Percentiles rank a stretch among this genome's conserved stretches.
Evolutionary conservation across 23 tunicate genomes (phyloP).

Genomic region (Ascidia mentula): DNA sequence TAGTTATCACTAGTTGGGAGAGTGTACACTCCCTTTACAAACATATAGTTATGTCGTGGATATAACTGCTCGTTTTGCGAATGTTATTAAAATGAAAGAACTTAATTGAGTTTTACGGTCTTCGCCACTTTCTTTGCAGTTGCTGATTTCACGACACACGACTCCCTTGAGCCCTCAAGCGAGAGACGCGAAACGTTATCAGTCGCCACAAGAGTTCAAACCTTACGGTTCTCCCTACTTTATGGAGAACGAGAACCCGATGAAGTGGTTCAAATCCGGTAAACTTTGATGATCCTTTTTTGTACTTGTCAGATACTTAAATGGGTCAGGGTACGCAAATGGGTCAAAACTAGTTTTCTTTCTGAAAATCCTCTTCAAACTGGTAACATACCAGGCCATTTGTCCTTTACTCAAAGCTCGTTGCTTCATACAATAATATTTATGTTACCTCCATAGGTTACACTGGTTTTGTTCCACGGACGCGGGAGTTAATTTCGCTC

Average conservation of each 20-base stretch:
- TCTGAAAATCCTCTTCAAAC: too few relatives aligned
- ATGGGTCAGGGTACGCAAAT: too few relatives aligned
- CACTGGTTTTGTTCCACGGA: constrained; percentile 93
- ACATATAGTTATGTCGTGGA: too few relatives aligned
- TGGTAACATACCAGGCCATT: too few relatives aligned
- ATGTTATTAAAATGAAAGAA: too few relatives aligned
- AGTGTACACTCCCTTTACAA: too few relatives aligned
- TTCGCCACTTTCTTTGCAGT: constrained; percentile 17
- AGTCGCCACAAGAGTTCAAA: constrained; percentile 52
- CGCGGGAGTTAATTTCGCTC: constrained; percentile 69
- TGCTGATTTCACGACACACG: constrained; percentile 27
- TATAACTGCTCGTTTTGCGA: too few relatives aligned
- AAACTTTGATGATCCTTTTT: neutral
- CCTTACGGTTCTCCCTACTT: constrained; percentile 82
- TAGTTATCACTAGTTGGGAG: too few relatives aligned
- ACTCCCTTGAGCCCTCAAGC: constrained; percentile 48
- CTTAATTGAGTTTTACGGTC: too few relatives aligned
- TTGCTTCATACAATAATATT: too few relatives aligned
- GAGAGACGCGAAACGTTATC: constrained; percentile 34
- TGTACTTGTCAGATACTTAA: neutral
- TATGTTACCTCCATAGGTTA: constrained; percentile 50
- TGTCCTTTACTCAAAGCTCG: too few relatives aligned
- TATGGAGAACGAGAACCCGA: constrained; percentile 53
- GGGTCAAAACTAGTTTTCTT: too few relatives aligned
- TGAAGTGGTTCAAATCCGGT: constrained; percentile 97